Percentiles rank a stretch among this genome's conserved stretches.
These are phyloP conservation scores for Coturnix japonica DNA, from an alignment of 2,113 vertebrate species.

Conservation along the genomic window DNA sequence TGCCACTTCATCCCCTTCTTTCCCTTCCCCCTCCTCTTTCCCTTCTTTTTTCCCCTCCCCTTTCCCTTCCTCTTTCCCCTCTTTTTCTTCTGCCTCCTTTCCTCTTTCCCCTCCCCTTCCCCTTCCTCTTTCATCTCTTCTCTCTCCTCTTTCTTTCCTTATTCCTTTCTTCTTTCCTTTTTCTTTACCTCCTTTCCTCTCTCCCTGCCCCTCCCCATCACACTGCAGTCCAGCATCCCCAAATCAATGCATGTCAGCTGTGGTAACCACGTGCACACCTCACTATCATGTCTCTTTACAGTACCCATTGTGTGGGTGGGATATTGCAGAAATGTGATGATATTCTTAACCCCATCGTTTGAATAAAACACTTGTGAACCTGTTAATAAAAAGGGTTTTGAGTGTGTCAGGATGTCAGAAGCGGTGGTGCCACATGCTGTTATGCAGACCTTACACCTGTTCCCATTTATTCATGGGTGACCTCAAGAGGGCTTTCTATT, in stretches of 20 bases:
- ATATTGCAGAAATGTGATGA: neutral
- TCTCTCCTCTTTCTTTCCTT: too few relatives aligned
- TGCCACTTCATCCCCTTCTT: neutral
- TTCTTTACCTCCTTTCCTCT: too few relatives aligned
- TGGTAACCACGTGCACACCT: neutral
- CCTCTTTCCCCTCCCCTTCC: too few relatives aligned
- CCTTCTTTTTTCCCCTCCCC: too few relatives aligned
- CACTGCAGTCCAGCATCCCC: too few relatives aligned
- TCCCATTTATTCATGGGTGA: neutral
- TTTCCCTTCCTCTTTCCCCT: too few relatives aligned
- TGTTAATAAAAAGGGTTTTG: neutral
- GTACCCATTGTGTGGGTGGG: rapidly evolving
- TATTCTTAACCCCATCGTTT: neutral
- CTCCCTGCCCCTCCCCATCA: too few relatives aligned
- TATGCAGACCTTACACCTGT: neutral
- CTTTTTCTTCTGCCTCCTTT: too few relatives aligned
- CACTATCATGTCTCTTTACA: neutral
- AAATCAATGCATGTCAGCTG: too few relatives aligned
- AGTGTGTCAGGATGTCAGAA: neutral
- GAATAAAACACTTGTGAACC: neutral
- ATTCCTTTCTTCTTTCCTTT: too few relatives aligned
- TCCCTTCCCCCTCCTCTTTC: too few relatives aligned
- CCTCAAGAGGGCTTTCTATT: neutral
- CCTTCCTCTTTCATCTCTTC: too few relatives aligned
- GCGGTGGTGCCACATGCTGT: neutral